Evolutionary conservation across 37 sponge, comb jelly and placozoan species (phyloP).

Genomic region (Bolinopsis microptera): DNA sequence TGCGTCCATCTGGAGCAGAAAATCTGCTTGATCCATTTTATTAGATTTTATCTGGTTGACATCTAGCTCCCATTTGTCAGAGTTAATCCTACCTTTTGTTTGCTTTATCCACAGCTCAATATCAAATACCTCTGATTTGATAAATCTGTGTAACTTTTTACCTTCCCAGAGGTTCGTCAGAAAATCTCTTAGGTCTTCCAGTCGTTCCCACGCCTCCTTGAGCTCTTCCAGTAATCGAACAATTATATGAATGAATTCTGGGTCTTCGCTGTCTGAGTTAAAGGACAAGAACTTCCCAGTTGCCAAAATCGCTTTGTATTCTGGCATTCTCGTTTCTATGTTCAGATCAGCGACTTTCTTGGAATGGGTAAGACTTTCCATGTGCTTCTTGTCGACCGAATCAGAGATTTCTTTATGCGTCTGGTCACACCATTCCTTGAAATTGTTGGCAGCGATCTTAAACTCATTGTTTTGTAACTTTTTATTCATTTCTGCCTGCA

Average conservation of each 20-base stretch:
- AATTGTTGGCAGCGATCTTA: not conserved
- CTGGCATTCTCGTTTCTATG: conserved; percentile 9
- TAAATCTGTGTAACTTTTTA: not conserved
- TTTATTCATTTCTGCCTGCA: not conserved
- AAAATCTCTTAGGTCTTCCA: not conserved
- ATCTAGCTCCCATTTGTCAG: not conserved
- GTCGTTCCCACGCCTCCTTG: not conserved
- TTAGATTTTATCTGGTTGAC: not conserved
- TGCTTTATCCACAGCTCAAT: not conserved
- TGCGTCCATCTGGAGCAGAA: not conserved
- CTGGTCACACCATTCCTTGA: conserved; percentile 4
- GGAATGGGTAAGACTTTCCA: not conserved
- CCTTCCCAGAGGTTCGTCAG: not conserved
- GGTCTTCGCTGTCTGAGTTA: not conserved
- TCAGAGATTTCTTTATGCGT: not conserved
- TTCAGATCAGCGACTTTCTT: not conserved
- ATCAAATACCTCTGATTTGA: not conserved
- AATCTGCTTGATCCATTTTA: not conserved
- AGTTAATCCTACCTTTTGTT: not conserved
- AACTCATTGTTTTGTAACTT: not conserved
- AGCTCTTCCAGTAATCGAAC: not conserved
- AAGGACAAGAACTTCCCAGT: not conserved
- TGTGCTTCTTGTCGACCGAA: not conserved
- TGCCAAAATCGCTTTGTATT: not conserved
- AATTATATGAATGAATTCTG: not conserved